Evolutionary conservation across 2,113 vertebrate species (phyloP), one percentile per base, ranked within the genome.

Genomic region (Bos taurus): DNA sequence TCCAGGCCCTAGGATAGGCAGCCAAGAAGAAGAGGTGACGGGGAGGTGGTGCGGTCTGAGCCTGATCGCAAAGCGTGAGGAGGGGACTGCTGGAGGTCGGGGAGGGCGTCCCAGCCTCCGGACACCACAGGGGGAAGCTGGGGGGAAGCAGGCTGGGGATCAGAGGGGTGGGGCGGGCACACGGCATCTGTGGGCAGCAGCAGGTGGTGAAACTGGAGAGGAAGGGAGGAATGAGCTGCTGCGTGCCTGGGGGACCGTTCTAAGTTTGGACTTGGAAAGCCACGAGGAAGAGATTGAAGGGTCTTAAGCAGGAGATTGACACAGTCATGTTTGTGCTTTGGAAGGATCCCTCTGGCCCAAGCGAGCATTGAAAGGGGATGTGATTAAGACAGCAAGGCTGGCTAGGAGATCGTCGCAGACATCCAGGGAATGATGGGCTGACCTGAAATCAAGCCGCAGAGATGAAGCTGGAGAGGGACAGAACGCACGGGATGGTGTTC

Each of bases 121-220:
- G 11, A 52, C 57, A 25, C 21, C 2, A 3, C 12, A 48, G 86
- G 23, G 25, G 33, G 28, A 56, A n/a, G 82, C 40, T 5, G 6
- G 11, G 54, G 59, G 59, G 85, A 89, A 85, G 90, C n/a, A 14
- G 64, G 17, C 84, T 21, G 46, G 50, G 62, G 85, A 33, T 14
- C 15, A 33, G 59, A 46, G 80, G n/a, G 19, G 25, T 8, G 25
- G 33, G 25, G 28, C 25, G 4, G 10, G 48, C 82, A 23, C 3
- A 0, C 33, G 54, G 74, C 97, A 93, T 87, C 90, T 95, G 96
- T 46, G 60, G 88, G 62, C 4, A 0, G 12, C 0, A 43, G 94
- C 94, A 98, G 97, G 91, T 95, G 95, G 60, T 94, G 96, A 98
- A 95, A 97, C 52, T 9, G 21, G 95, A 98, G 92, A 93, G 26